Evolutionary conservation across 2,797 vertebrate species (phyloP), one percentile per base, ranked within the genome.

Genomic region (Vespertilio murinus): DNA sequence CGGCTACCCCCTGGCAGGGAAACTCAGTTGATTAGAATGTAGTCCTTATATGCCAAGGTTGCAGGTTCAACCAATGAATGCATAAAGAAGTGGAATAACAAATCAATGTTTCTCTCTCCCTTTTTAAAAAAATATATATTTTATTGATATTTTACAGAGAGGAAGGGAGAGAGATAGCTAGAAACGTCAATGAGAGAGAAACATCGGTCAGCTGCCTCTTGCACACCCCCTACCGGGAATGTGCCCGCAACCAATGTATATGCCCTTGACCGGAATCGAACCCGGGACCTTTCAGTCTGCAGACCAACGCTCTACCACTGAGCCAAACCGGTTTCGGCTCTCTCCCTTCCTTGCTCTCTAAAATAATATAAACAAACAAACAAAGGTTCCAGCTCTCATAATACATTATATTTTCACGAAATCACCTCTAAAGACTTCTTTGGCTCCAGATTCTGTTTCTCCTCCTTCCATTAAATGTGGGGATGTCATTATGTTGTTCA

Each of bases 401-500:
- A 52, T 81, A 71, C 7, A 73, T 91, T 74, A 33, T 74, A 77
- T 30, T 92, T 91, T 83, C 14, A 78, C 73, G 28, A 88, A 84
- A 18, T 91, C 22, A 69, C 65, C n/a, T 93, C 35, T 35, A 54
- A 82, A 73, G 70, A 70, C 49, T 49, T 5, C 16, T 88, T 77
- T 74, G 35, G 6, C 42, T 59, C 56, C 5, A 45, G 65, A 88
- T 85, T 71, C 52, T 93, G 59, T 22, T 74, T 0, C 5, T 93
- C 35, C 74, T 69, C 64, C 79, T 82, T 22, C 17, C 38, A 78
- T 79, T 86, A 90, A 74, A 74, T 69, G 23, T 94, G 81, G 47
- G 3, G 49, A 70, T 91, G 17, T 89, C 65, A 33, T 92, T 56
- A n/a, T 92, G 45, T 90, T 93, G 71, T 42, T 96, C 6, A 83